Conservation (phyloP, 2,113 vertebrate genomes). For the Rhinolophus sinicus region DNA sequence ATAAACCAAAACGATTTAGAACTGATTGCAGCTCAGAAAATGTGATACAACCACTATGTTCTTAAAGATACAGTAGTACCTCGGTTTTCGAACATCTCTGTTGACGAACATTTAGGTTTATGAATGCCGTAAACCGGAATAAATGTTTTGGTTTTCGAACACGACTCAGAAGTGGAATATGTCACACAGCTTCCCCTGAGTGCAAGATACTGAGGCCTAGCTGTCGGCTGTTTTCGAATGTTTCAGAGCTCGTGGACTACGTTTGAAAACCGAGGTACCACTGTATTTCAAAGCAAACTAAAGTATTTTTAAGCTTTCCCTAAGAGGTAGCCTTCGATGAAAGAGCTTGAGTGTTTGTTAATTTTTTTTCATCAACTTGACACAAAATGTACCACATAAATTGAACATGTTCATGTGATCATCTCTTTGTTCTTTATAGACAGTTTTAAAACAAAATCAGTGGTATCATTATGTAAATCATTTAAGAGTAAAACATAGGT, state of each 20-base stretch:
- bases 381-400: slow-evolving; percentile 28
- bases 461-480: background rate
- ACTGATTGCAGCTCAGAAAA: background rate
- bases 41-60: background rate
- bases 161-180: too few relatives aligned
- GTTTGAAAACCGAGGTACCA: too few relatives aligned
- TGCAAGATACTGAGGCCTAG: too few relatives aligned
- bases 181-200: too few relatives aligned
- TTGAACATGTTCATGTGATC: background rate
- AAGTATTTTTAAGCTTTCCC: slow-evolving; percentile 6
- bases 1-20: background rate
- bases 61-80: background rate
- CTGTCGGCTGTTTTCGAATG: too few relatives aligned
- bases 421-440: slow-evolving; percentile 2
- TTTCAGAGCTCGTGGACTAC: too few relatives aligned
- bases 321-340: background rate
- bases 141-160: too few relatives aligned
- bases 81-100: too few relatives aligned
- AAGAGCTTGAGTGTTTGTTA: background rate
- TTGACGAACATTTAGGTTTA: too few relatives aligned
- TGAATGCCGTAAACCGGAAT: too few relatives aligned
- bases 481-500: slow-evolving; percentile 2
- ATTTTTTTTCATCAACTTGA: background rate
- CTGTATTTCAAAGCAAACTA: background rate
- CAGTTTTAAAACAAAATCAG: background rate